phyloP scores from a whole-genome alignment of 2,113 vertebrate genomes.

The Dryoscopus gambensis region DNA sequence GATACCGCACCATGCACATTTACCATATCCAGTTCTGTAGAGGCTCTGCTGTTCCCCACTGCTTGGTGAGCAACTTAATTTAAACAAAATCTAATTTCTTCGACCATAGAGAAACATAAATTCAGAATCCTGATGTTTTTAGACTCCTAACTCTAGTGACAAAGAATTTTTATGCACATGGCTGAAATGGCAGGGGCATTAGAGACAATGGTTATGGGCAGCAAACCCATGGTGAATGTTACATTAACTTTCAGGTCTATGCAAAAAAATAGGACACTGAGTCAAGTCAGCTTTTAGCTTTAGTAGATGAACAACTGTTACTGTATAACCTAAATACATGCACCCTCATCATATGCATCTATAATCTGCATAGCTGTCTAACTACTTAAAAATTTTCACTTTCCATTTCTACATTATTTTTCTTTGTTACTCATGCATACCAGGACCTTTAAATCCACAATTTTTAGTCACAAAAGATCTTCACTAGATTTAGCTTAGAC shows the following conservation, averaged over 20 bases:
- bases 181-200: neutral
- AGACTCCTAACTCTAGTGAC: neutral
- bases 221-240: neutral
- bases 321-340: neutral
- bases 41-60: neutral
- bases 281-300: neutral
- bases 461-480: neutral
- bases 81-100: neutral
- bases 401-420: neutral
- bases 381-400: neutral
- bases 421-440: neutral
- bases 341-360: neutral
- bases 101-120: neutral
- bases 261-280: neutral
- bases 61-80: neutral
- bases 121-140: neutral
- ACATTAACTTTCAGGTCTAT: neutral
- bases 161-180: neutral
- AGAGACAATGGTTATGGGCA: rapidly evolving
- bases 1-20: neutral
- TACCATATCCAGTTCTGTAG: neutral
- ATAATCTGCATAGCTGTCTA: neutral
- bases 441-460: neutral
- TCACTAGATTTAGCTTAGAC: neutral
- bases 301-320: neutral